phyloP scores from a whole-genome alignment of 2,888 invertebrate genomes.

The Amaurobius ferox region DNA sequence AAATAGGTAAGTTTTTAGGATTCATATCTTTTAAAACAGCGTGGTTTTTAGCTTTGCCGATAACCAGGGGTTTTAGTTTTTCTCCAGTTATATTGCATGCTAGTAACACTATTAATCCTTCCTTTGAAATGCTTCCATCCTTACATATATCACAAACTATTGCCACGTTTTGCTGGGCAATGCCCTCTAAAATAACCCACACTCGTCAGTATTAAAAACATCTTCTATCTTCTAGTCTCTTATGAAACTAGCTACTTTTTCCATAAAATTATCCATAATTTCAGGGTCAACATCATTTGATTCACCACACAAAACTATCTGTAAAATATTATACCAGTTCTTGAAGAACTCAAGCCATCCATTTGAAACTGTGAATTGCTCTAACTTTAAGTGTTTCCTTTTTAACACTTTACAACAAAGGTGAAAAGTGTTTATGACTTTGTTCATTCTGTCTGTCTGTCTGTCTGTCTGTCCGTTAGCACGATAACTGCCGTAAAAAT shows the following conservation, averaged over 20 bases:
- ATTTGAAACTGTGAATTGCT: conserved; percentile 1
- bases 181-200: background rate
- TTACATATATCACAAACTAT: background rate
- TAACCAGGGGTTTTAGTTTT: background rate
- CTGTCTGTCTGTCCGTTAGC: too few species aligned
- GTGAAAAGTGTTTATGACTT: too few species aligned
- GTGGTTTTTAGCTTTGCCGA: background rate
- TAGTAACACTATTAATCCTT: background rate
- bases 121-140: conserved; percentile 6
- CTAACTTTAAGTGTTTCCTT: too few species aligned
- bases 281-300: background rate
- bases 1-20: background rate
- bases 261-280: background rate
- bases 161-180: background rate
- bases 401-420: too few species aligned
- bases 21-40: background rate
- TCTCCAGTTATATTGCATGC: conserved; percentile 1
- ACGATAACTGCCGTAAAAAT: too few species aligned
- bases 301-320: conserved; percentile 2
- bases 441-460: too few species aligned
- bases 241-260: background rate
- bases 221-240: background rate
- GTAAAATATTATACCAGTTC: background rate
- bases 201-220: too few species aligned
- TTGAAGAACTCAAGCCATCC: background rate